Evolutionary conservation across 2,797 vertebrate genomes (phyloP).

Genomic region (Heliangelus exortis): DNA sequence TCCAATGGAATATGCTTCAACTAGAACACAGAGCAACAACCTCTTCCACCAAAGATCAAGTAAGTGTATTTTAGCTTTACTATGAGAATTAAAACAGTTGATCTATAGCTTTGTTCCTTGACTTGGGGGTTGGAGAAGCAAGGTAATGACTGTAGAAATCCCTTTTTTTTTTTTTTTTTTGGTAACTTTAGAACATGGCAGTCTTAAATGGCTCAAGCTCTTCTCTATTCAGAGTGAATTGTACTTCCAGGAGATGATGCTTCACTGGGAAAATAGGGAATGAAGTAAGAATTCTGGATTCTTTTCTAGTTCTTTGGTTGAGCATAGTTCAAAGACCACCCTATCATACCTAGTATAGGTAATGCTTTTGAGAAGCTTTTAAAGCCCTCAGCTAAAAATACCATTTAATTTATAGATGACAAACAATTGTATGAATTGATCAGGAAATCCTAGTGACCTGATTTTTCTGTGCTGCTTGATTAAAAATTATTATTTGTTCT

Average conservation of each 20-base stretch:
- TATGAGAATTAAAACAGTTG: not conserved
- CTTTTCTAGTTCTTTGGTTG: not conserved
- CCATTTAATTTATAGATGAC: not conserved
- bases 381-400: not conserved
- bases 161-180: not conserved
- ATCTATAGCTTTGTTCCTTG: not conserved
- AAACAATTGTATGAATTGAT: not conserved
- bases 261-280: not conserved
- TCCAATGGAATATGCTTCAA: conserved; percentile 26
- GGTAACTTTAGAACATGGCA: not conserved
- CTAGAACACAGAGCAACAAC: conserved; percentile 59
- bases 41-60: conserved; percentile 79
- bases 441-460: not conserved
- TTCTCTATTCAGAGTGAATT: not conserved
- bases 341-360: not conserved
- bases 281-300: not conserved
- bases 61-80: conserved; percentile 67
- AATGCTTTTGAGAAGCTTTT: not conserved
- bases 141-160: not conserved
- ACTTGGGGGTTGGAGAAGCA: not conserved
- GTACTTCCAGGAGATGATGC: not conserved
- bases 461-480: not conserved
- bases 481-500: not conserved
- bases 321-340: not conserved
- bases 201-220: not conserved